Evolutionary conservation across 2,888 invertebrate species (phyloP).

Genomic region (Limnephilus auricula): DNA sequence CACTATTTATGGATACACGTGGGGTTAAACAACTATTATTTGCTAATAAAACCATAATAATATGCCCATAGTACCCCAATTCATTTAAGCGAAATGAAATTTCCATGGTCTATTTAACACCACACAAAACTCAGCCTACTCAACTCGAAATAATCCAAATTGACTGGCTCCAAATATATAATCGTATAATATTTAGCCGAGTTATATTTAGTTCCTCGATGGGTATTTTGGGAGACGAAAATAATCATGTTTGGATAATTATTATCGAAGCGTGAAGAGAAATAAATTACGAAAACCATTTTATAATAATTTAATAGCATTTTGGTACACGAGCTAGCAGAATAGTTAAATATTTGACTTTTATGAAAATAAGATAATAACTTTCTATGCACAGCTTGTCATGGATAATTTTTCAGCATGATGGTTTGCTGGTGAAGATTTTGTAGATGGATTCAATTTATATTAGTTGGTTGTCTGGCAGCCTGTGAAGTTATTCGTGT

Average conservation of each 20-base stretch:
- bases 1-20: not conserved
- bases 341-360: too few relatives aligned
- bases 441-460: too few relatives aligned
- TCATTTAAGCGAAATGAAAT: not conserved
- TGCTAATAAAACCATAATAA: not conserved
- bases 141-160: not conserved
- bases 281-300: not conserved
- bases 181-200: not conserved
- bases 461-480: too few relatives aligned
- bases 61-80: not conserved
- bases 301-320: too few relatives aligned
- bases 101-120: not conserved
- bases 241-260: not conserved
- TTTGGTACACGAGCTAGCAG: too few relatives aligned
- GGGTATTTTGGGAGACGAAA: not conserved
- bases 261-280: not conserved
- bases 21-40: not conserved
- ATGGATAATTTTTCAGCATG: too few relatives aligned
- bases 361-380: too few relatives aligned
- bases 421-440: too few relatives aligned
- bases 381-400: too few relatives aligned
- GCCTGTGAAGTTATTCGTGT: too few relatives aligned
- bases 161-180: not conserved
- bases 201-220: constrained; percentile 13
- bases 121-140: not conserved